These are phyloP conservation scores for Rhyzopertha dominica DNA, from an alignment of 1,140 invertebrate genomes.

Conservation along the genomic window DNA sequence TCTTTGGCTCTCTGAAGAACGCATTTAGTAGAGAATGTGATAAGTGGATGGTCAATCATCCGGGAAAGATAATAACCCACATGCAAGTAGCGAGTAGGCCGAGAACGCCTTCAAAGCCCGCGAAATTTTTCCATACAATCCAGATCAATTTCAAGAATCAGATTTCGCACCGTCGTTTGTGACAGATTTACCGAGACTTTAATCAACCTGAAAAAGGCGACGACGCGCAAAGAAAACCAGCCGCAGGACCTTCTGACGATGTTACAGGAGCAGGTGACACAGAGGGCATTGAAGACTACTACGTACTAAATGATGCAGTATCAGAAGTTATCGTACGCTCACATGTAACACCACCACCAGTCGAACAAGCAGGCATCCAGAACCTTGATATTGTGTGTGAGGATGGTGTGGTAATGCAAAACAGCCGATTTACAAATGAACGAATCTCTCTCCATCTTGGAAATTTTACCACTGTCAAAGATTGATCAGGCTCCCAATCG, in stretches of 20 bases:
- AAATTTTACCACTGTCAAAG: slow-evolving; percentile 9
- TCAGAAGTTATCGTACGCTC: slow-evolving; percentile 4
- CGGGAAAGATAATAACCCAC: too few species aligned
- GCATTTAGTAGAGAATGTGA: too few species aligned
- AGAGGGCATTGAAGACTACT: too few species aligned
- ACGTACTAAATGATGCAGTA: too few species aligned
- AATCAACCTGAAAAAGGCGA: background rate
- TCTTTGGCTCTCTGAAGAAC: too few species aligned
- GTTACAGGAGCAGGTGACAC: too few species aligned
- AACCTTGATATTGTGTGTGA: slow-evolving; percentile 10
- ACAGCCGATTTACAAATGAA: background rate
- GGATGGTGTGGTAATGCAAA: slow-evolving; percentile 8
- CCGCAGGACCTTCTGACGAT: too few species aligned
- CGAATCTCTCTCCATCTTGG: background rate
- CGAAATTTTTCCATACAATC: slow-evolving; percentile 8
- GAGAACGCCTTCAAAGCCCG: slow-evolving; percentile 8
- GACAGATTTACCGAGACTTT: background rate
- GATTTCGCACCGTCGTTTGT: slow-evolving; percentile 10
- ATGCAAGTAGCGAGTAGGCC: slow-evolving; percentile 5
- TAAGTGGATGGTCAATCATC: too few species aligned
- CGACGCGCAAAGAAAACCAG: too few species aligned
- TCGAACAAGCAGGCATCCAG: background rate
- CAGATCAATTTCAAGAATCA: slow-evolving; percentile 6
- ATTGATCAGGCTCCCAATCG: background rate
- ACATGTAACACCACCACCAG: background rate